Evolutionary conservation across 2,888 invertebrate species (phyloP).

Genomic region (Pammene fasciana): DNA sequence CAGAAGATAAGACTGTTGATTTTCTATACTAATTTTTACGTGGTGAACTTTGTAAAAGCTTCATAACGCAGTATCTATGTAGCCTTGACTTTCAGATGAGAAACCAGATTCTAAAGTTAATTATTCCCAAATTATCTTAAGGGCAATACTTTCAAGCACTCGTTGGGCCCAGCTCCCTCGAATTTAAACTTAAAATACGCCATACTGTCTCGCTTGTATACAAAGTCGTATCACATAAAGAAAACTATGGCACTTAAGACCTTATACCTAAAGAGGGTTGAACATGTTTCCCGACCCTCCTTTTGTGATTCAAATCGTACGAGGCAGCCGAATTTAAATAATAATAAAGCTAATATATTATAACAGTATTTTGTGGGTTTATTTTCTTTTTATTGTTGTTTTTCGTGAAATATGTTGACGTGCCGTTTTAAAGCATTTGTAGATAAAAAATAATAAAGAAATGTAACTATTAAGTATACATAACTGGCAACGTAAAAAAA

Average conservation of each 20-base stretch:
- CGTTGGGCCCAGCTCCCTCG: slow-evolving; percentile 36
- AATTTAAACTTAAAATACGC: slow-evolving; percentile 37
- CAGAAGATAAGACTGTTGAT: too few relatives aligned
- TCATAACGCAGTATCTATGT: too few relatives aligned
- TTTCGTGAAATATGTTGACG: slow-evolving; percentile 8
- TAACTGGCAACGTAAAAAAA: too few relatives aligned
- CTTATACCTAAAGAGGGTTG: background rate
- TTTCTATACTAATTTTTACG: too few relatives aligned
- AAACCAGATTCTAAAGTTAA: slow-evolving; percentile 7
- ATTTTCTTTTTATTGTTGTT: slow-evolving; percentile 25
- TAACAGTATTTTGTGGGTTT: slow-evolving; percentile 35
- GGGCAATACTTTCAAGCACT: slow-evolving; percentile 40
- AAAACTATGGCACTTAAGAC: background rate
- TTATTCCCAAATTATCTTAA: slow-evolving; percentile 35
- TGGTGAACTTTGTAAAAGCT: too few relatives aligned
- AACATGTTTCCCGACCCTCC: slow-evolving; percentile 20
- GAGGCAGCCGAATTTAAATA: slow-evolving; percentile 72
- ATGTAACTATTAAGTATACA: too few relatives aligned
- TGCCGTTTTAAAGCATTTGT: background rate
- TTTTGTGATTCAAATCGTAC: slow-evolving; percentile 75
- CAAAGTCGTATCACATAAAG: slow-evolving; percentile 12
- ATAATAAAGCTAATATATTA: slow-evolving; percentile 57
- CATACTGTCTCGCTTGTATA: slow-evolving; percentile 26
- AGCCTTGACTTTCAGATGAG: background rate
- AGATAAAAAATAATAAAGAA: too few relatives aligned